Evolutionary conservation across 2,888 invertebrate species (phyloP).

Genomic region (Lycia hirtaria): DNA sequence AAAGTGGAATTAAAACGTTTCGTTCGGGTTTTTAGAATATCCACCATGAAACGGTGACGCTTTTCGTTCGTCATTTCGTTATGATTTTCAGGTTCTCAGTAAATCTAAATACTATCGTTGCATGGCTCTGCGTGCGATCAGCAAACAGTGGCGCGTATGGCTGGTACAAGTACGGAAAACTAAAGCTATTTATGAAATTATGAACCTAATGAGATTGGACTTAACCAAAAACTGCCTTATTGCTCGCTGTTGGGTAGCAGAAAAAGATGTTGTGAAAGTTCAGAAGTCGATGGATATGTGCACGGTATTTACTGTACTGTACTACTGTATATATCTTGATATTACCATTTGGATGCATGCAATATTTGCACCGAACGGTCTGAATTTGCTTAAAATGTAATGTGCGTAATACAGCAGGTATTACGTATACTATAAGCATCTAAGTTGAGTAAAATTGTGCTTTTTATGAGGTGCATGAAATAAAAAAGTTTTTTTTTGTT

Average conservation of each 20-base stretch:
- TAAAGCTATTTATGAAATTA: constrained; percentile 93
- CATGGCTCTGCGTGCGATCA: constrained; percentile 91
- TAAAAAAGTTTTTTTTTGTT: too few species aligned
- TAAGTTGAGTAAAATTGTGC: too few species aligned
- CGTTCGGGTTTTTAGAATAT: too few species aligned
- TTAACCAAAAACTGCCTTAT: constrained; percentile 92
- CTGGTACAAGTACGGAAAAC: constrained; percentile 93
- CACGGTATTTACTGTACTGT: constrained; percentile 51
- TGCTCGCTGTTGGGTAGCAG: constrained; percentile 92
- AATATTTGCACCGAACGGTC: neutral
- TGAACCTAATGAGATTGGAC: constrained; percentile 93
- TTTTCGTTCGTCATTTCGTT: too few species aligned
- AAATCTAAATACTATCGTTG: constrained; percentile 94
- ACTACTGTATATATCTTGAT: neutral
- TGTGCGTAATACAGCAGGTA: too few species aligned
- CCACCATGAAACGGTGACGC: too few species aligned
- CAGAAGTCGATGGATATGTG: constrained; percentile 64
- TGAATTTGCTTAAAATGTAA: too few species aligned
- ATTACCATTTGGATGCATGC: neutral
- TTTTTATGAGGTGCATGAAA: too few species aligned
- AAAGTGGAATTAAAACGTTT: too few species aligned
- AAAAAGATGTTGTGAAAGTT: constrained; percentile 86
- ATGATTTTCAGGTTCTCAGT: constrained; percentile 88
- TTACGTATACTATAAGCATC: too few species aligned
- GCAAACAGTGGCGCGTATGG: constrained; percentile 92